Evolutionary conservation across 2,888 invertebrate species (phyloP), one percentile per base, ranked within the genome.

Genomic region (Asteroscopus sphinx): DNA sequence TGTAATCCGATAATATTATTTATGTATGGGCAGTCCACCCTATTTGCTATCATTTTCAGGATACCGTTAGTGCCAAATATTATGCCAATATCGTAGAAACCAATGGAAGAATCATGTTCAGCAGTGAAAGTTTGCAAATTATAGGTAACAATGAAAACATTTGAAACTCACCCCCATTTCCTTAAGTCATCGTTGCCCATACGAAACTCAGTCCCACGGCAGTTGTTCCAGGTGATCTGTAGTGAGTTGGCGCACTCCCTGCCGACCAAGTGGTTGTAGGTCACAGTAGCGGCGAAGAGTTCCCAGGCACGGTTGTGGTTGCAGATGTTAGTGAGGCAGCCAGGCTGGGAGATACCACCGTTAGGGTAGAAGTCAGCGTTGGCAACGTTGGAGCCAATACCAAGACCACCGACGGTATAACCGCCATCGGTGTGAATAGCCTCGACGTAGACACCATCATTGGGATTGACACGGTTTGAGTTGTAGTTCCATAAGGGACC

Each of bases 351-450:
- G 17, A 53, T 73, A 1, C 95, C 95, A 40, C 92, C 90, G 62
- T 95, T 96, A 11, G 95, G 95, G 88, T 93, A 95, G 81, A 95
- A 96, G 77, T 95, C 95, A 5, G 85, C 95, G 54, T 94, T 86
- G 0, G 94, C 95, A 3, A 95, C 83, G 2, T 87, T 77, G 1
- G 83, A 76, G 0, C 93, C 93, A 8, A 88, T 94, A 81, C 68
- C 95, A 81, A 76, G 93, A 85, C 80, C 95, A 73, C 32, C 90
- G 77, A 60, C 15, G 9, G 51, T 55, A 5, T 57, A 76, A 63
- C 75, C 77, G 0, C 82, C 79, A 15, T 83, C 76, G 0, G 83
- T 84, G 52, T 88, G 88, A 21, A 89, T 88, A 36, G 77, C 86
- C 46, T 89, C 89, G 0, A 88, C 88, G 66, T 89, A 89, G 0